These are phyloP conservation scores for Actinernus sp. DNA, from an alignment of 92 coral and sea anemone species.

Conservation along the genomic window DNA sequence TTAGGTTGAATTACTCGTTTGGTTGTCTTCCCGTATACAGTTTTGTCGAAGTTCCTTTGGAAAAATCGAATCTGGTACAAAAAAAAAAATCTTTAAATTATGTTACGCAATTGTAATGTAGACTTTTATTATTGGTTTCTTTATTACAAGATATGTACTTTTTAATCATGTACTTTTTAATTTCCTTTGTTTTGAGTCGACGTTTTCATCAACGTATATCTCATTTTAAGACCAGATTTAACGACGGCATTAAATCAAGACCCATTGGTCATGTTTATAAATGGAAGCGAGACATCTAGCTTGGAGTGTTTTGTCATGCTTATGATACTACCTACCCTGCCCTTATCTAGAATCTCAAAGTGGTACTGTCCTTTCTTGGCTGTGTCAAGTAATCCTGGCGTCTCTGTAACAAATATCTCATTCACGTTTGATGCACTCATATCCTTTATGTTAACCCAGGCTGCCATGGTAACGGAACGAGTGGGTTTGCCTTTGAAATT, in stretches of 20 bases:
- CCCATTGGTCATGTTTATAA: too few relatives aligned
- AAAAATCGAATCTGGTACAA: slow-evolving; percentile 71
- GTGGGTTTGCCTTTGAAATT: slow-evolving; percentile 86
- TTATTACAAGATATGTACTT: too few relatives aligned
- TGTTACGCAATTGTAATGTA: too few relatives aligned
- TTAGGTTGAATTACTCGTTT: slow-evolving; percentile 67
- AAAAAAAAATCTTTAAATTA: too few relatives aligned
- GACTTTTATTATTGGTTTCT: too few relatives aligned
- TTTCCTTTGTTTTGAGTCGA: too few relatives aligned
- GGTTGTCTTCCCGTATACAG: slow-evolving; percentile 82
- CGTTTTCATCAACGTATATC: too few relatives aligned
- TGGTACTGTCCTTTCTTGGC: slow-evolving; percentile 77
- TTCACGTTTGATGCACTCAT: slow-evolving; percentile 63
- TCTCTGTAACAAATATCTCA: slow-evolving; percentile 72
- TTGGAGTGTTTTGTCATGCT: too few relatives aligned
- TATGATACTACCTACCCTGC: slow-evolving; percentile 67
- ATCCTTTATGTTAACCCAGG: slow-evolving; percentile 85
- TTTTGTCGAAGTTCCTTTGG: slow-evolving; percentile 83
- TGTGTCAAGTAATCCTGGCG: slow-evolving; percentile 17
- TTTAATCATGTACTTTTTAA: too few relatives aligned
- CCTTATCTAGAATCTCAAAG: slow-evolving; percentile 77
- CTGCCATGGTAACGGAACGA: slow-evolving; percentile 76
- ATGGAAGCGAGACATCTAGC: not conserved
- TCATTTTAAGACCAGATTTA: too few relatives aligned
- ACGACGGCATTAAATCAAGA: too few relatives aligned